phyloP scores from a whole-genome alignment of 35 echinoderm and acorn worm species.

The Holothuria glaberrima region DNA sequence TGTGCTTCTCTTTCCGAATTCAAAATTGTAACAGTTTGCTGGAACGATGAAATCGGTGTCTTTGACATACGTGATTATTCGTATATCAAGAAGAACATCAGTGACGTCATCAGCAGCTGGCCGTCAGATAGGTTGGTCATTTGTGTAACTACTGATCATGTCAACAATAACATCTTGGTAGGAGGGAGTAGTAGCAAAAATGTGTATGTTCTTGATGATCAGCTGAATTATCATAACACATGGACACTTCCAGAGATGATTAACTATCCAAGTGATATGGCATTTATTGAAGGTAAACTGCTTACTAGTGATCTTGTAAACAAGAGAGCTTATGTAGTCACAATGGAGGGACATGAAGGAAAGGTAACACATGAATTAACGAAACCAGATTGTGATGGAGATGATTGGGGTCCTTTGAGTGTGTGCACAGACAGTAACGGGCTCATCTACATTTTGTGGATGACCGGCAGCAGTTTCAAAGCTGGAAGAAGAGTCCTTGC shows the following conservation, averaged over 20 bases:
- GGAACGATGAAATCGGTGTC: background rate
- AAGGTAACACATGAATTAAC: too few relatives aligned
- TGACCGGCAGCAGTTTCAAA: background rate
- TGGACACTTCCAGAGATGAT: background rate
- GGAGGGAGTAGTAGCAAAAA: background rate
- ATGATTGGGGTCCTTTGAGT: background rate
- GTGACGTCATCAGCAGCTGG: too few relatives aligned
- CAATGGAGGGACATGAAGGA: too few relatives aligned
- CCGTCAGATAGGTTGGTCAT: background rate
- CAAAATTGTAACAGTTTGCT: background rate
- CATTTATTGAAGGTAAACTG: too few relatives aligned
- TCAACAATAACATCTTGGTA: background rate
- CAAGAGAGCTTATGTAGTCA: too few relatives aligned
- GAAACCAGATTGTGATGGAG: background rate
- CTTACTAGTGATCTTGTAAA: background rate
- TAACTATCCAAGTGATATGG: background rate
- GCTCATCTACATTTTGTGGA: background rate
- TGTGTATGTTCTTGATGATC: too few relatives aligned
- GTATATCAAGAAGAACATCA: too few relatives aligned
- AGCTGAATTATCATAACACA: too few relatives aligned
- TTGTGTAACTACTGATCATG: background rate
- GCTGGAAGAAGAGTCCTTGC: background rate
- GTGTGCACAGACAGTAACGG: too few relatives aligned
- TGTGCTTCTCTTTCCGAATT: background rate
- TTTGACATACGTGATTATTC: too few relatives aligned